These are phyloP conservation scores for Volucella inflata DNA, from an alignment of 2,888 invertebrate genomes.

Conservation along the genomic window DNA sequence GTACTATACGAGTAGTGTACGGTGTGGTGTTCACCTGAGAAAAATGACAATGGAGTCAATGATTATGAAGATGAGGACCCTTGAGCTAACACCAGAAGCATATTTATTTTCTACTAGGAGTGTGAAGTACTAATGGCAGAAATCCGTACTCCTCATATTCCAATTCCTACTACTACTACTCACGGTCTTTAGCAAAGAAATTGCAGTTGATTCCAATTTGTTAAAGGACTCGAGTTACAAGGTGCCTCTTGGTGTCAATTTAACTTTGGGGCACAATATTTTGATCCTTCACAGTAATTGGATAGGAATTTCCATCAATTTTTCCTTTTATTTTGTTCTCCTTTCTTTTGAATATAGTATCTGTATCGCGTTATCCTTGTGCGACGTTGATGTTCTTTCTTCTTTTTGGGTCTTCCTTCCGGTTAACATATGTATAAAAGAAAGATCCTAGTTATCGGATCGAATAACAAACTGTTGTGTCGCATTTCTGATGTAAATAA, in stretches of 20 bases:
- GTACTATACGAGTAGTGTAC: no score
- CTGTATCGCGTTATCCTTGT: conserved; percentile 38
- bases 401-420: conserved; percentile 41
- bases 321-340: background rate
- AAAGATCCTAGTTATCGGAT: conserved; percentile 56
- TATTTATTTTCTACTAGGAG: background rate
- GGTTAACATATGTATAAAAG: conserved; percentile 28
- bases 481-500: conserved; percentile 59
- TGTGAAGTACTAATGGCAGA: background rate
- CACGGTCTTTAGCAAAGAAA: background rate
- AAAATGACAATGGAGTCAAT: conserved; percentile 61
- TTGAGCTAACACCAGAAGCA: conserved; percentile 6
- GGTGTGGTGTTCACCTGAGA: conserved; percentile 30
- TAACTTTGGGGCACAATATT: conserved; percentile 60
- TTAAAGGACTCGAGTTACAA: conserved; percentile 45
- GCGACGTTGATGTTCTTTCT: conserved; percentile 5
- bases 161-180: background rate
- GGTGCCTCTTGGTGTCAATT: conserved; percentile 49
- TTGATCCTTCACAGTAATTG: conserved; percentile 71
- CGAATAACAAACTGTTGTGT: conserved; percentile 61
- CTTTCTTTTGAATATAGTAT: background rate
- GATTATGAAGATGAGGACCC: conserved; percentile 57
- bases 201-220: conserved; percentile 61
- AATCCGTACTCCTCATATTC: background rate
- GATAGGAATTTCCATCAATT: conserved; percentile 62